phyloP scores from a whole-genome alignment of 2,888 invertebrate species.

The Spodoptera picta region DNA sequence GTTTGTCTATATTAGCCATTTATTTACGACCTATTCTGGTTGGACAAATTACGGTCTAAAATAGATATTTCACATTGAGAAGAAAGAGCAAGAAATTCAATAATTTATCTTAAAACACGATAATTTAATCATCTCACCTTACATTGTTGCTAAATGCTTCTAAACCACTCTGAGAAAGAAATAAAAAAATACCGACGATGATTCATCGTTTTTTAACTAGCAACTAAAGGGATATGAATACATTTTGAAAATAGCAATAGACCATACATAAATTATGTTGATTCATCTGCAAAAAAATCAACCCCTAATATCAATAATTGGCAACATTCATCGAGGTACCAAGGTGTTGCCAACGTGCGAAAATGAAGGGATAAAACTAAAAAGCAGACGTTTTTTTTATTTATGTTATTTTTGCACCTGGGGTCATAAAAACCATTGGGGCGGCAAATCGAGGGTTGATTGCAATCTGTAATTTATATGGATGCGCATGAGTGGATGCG shows the following conservation, averaged over 20 bases:
- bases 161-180: too few species aligned
- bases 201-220: background rate
- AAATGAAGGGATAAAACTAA: slow-evolving; percentile 54
- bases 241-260: background rate
- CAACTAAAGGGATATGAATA: slow-evolving; percentile 13
- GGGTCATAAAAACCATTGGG: slow-evolving; percentile 47
- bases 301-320: slow-evolving; percentile 45
- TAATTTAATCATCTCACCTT: too few species aligned
- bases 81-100: too few species aligned
- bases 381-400: slow-evolving; percentile 37
- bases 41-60: too few species aligned
- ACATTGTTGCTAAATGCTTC: too few species aligned
- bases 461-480: slow-evolving; percentile 49
- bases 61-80: too few species aligned
- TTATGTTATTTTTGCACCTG: slow-evolving; percentile 57
- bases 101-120: too few species aligned
- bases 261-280: slow-evolving; percentile 23
- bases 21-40: too few species aligned
- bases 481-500: slow-evolving; percentile 15
- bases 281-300: slow-evolving; percentile 25
- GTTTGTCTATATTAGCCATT: too few species aligned
- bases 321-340: slow-evolving; percentile 27
- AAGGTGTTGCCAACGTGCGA: slow-evolving; percentile 48
- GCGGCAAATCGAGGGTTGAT: slow-evolving; percentile 51
- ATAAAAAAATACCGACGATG: too few species aligned